These are phyloP conservation scores for Pristionchus exspectatus DNA, from an alignment of 2,888 invertebrate genomes.

Conservation along the genomic window DNA sequence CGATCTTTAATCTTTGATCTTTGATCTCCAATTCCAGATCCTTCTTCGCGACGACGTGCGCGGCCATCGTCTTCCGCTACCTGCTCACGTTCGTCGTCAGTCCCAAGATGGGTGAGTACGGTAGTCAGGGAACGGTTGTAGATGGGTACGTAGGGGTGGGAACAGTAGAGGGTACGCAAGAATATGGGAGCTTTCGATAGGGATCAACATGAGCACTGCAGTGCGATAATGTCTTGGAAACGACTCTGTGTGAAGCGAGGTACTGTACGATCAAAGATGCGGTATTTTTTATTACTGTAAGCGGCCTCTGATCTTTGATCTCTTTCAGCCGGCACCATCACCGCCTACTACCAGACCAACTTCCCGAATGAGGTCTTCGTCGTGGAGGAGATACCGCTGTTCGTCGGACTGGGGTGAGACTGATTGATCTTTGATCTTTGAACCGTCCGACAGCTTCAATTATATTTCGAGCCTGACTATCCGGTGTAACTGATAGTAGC, in stretches of 20 bases:
- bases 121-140: no score
- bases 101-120: constrained; percentile 20
- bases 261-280: no score
- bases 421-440: background rate
- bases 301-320: constrained; percentile 84
- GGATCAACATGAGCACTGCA: no score
- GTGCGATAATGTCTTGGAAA: no score
- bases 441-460: background rate
- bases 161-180: no score
- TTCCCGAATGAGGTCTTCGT: constrained; percentile 89
- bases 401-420: constrained; percentile 89
- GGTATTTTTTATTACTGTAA: background rate
- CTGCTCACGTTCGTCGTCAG: constrained; percentile 93
- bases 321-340: constrained; percentile 75
- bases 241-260: no score
- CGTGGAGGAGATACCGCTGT: constrained; percentile 94
- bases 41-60: constrained; percentile 72
- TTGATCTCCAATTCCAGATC: constrained; percentile 55
- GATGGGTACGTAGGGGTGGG: no score
- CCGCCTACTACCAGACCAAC: constrained; percentile 87
- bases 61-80: constrained; percentile 88
- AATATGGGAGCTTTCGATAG: background rate
- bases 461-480: no score
- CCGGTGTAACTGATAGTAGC: no score
- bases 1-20: background rate